Percentiles rank a stretch among this genome's conserved stretches.
phyloP scores from a whole-genome alignment of 2,888 invertebrate genomes.

The Drosophila engyochracea region DNA sequence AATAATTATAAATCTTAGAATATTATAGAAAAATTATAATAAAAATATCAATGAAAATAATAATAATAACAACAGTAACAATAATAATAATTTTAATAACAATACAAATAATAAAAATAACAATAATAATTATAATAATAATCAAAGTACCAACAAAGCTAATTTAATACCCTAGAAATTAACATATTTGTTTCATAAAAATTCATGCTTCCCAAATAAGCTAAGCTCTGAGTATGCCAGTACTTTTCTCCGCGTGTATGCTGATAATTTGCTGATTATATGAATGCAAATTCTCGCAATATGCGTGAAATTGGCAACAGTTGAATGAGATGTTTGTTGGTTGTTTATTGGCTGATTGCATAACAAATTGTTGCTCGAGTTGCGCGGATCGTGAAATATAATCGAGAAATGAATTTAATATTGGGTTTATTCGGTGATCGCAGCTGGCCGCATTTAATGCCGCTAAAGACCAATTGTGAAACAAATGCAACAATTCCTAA shows the following conservation, averaged over 20 bases:
- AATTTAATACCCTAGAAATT: neutral
- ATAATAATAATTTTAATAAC: neutral
- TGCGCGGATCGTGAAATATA: neutral
- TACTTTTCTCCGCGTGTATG: neutral
- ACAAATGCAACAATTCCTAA: neutral
- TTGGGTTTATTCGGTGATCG: conserved; percentile 23
- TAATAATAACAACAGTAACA: conserved; percentile 2
- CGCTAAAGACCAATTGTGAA: neutral
- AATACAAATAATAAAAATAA: neutral
- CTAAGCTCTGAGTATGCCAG: neutral
- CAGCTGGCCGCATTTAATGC: neutral
- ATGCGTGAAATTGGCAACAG: neutral
- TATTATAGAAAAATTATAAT: neutral
- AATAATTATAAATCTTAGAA: neutral
- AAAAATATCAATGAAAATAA: neutral
- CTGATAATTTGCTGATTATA: neutral
- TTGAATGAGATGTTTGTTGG: neutral
- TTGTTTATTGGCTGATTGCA: neutral
- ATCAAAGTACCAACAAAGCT: neutral
- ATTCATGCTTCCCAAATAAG: neutral
- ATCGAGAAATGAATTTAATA: conserved; percentile 25
- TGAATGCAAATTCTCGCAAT: neutral
- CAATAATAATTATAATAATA: neutral
- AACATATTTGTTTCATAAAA: too few relatives aligned
- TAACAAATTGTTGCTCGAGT: neutral